Evolutionary conservation across 2,797 vertebrate species (phyloP).

Genomic region (Bovichtus variegatus): DNA sequence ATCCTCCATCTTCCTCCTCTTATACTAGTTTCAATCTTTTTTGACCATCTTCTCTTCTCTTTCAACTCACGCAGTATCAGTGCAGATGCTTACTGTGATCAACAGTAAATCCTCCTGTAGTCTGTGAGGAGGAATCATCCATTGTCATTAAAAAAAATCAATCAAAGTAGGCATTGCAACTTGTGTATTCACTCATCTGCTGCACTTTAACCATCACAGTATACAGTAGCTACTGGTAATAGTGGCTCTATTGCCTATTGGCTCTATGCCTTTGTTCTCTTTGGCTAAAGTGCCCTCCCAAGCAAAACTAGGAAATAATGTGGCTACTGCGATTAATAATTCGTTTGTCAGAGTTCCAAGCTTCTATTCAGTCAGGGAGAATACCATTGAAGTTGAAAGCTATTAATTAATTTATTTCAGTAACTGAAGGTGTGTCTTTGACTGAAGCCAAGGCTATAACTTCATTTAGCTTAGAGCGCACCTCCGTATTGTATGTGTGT

Average conservation of each 20-base stretch:
- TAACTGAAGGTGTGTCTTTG: not conserved
- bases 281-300: not conserved
- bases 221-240: not conserved
- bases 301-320: not conserved
- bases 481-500: not conserved
- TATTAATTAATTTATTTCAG: not conserved
- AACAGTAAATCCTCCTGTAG: too few relatives aligned
- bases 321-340: not conserved
- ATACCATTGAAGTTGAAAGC: not conserved
- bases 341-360: not conserved
- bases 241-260: not conserved
- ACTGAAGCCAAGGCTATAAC: not conserved
- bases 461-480: not conserved
- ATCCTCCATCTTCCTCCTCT: not conserved
- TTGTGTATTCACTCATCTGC: not conserved
- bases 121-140: conserved; percentile 21
- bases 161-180: not conserved
- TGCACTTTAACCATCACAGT: not conserved
- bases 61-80: not conserved
- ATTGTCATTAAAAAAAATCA: conserved; percentile 6
- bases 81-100: not conserved
- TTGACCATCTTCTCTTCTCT: not conserved
- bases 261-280: not conserved
- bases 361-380: not conserved
- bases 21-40: not conserved